Evolutionary conservation across 1,140 invertebrate species (phyloP), one percentile per base, ranked within the genome.

Genomic region (Mycetomoellerius zeteki): DNA sequence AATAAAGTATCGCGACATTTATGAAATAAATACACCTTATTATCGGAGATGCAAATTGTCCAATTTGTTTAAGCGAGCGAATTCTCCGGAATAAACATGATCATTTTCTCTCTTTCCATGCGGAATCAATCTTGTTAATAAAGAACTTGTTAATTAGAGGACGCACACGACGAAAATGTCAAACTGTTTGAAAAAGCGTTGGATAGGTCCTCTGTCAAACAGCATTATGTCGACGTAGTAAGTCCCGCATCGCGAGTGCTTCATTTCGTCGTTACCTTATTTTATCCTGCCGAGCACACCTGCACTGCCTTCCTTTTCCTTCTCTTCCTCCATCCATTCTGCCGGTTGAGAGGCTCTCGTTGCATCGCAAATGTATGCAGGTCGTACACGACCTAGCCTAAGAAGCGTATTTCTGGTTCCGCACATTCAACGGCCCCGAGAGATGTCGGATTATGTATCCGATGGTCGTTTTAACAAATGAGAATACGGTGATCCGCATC

Each of bases 301-400:
- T 87, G 86, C 86, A 19, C 72, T 85, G 43, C 52, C 54, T 82
- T 37, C 43, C 16, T 43, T 50, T 24, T 27, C 43, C 58, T 27
- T 62, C 52, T 24, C 21, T 19, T 62, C 33, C 33, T 43, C 43
- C 33, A n/a, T 21, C 24, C 33, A 60, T 69, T 71, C 37, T 24
- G 69, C 37, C 62, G 52, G 71, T 85, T 33, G 80, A 78, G 37
- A 75, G 62, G 21, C 27, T 73, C 71, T 85, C 71, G 52, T 87
- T 76, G 86, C 81, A 87, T 87, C 69, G 86, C 81, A 85, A 87
- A 87, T 87, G 81, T 60, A 72, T 71, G 67, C 85, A 64, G 77
- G 67, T 52, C 54, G 78, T 84, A 71, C 86, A 60, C 86, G 80
- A 85, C 80, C 86, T 87, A 87, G 81, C 60, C 86, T 87, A 87